phyloP scores from a whole-genome alignment of 2,888 invertebrate species.

The Imbricaverruca yamaguchii region DNA sequence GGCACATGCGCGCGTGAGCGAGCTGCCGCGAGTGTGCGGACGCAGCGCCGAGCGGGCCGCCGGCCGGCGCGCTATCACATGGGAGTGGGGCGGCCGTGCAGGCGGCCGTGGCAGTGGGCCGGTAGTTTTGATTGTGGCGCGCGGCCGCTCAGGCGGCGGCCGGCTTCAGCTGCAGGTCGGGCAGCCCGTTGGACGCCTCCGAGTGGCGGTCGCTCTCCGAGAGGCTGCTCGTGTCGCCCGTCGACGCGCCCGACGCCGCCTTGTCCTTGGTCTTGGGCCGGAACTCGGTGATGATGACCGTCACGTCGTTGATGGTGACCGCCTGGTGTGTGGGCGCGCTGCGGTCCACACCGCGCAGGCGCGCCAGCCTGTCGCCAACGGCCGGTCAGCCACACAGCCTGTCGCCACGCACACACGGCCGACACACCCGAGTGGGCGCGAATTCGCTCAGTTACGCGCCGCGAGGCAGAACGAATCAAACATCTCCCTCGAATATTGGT shows the following conservation, averaged over 20 bases:
- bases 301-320: slow-evolving; percentile 94
- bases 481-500: no score
- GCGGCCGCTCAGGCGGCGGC: background rate
- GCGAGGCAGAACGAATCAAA: no score
- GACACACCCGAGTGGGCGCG: no score
- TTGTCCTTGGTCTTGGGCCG: slow-evolving; percentile 38
- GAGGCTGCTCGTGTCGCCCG: slow-evolving; percentile 17
- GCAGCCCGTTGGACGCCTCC: slow-evolving; percentile 22
- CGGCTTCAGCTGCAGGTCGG: slow-evolving; percentile 2
- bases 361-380: background rate
- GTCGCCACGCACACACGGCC: no score
- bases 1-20: background rate
- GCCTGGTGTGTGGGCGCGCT: slow-evolving; percentile 87
- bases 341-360: slow-evolving; percentile 81
- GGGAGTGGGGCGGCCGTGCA: background rate
- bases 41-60: background rate
- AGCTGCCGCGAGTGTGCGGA: background rate
- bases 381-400: no score
- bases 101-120: background rate
- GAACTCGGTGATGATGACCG: slow-evolving; percentile 94
- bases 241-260: slow-evolving; percentile 18
- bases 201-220: slow-evolving; percentile 20
- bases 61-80: background rate
- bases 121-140: slow-evolving; percentile 7
- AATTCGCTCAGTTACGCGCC: no score